Conservation (phyloP, 2,113 vertebrate species). For the Onychostruthus taczanowskii region DNA sequence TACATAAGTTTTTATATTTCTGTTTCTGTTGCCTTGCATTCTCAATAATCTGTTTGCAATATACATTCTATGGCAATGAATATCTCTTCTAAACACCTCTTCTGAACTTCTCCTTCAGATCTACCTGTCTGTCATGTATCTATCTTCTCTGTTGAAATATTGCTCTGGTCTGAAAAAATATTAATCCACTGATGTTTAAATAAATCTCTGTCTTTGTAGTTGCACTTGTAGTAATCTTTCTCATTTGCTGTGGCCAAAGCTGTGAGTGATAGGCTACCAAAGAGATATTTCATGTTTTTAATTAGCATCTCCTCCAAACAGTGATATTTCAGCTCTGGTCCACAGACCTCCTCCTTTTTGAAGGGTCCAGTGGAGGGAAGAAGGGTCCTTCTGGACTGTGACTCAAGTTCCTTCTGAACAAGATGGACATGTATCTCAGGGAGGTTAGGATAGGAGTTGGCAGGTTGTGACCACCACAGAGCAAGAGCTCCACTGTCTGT, state of each 20-base stretch:
- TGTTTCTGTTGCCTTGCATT: not conserved
- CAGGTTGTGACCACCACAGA: not conserved
- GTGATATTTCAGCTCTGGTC: not conserved
- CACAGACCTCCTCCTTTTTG: not conserved
- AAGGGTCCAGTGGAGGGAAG: not conserved
- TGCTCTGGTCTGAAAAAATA: not conserved
- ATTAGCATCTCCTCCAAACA: not conserved
- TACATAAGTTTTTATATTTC: not conserved
- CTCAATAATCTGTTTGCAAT: not conserved
- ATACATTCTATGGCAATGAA: not conserved
- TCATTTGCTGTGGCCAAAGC: not conserved
- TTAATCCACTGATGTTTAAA: not conserved
- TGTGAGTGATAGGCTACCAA: not conserved
- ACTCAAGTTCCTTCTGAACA: not conserved
- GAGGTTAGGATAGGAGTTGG: not conserved
- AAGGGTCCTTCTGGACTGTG: not conserved
- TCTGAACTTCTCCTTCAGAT: not conserved
- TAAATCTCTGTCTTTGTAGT: not conserved
- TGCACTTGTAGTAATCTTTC: not conserved
- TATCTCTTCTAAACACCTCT: not conserved
- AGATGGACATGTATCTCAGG: not conserved
- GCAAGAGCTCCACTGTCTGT: not conserved
- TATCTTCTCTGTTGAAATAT: not conserved
- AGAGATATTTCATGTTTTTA: not conserved
- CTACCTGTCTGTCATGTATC: not conserved